These are phyloP conservation scores for Lepidurus arcticus DNA, from an alignment of 1,140 invertebrate genomes.

Conservation along the genomic window DNA sequence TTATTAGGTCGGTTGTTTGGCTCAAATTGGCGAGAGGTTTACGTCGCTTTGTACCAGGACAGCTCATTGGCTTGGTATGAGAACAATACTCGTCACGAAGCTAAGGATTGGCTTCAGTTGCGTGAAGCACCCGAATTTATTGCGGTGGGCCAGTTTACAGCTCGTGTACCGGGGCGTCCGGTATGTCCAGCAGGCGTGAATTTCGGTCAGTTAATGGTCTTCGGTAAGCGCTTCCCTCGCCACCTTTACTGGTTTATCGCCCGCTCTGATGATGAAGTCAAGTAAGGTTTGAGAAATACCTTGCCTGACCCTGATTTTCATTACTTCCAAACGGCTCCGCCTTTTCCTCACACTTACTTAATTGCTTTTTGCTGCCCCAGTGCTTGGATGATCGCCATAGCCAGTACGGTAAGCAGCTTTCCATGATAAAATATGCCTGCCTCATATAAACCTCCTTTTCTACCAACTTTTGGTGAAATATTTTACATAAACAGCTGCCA, in stretches of 20 bases:
- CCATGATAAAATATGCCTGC: neutral
- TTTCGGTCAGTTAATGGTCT: conserved; percentile 40
- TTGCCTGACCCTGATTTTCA: conserved; percentile 27
- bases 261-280: conserved; percentile 39
- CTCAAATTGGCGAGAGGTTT: conserved; percentile 44
- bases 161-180: conserved; percentile 41
- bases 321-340: neutral
- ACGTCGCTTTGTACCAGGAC: conserved; percentile 43
- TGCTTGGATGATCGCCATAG: conserved; percentile 64
- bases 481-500: neutral
- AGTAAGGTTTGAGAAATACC: conserved; percentile 36
- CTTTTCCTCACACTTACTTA: conserved; percentile 35
- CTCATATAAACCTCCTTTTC: neutral
- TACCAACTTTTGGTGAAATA: neutral
- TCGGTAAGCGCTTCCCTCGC: conserved; percentile 40
- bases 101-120: conserved; percentile 41
- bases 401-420: conserved; percentile 57
- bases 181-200: conserved; percentile 39
- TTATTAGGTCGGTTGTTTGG: conserved; percentile 43
- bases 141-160: conserved; percentile 42
- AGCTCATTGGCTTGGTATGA: conserved; percentile 44
- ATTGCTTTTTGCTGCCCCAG: conserved; percentile 44
- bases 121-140: conserved; percentile 45
- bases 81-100: conserved; percentile 39
- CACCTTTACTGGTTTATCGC: conserved; percentile 42